A percentile compares a stretch with the other conserved stretches of the same genome.
These are phyloP conservation scores for Sminthurinus aureus DNA, from an alignment of 2,888 invertebrate species.

Conservation along the genomic window DNA sequence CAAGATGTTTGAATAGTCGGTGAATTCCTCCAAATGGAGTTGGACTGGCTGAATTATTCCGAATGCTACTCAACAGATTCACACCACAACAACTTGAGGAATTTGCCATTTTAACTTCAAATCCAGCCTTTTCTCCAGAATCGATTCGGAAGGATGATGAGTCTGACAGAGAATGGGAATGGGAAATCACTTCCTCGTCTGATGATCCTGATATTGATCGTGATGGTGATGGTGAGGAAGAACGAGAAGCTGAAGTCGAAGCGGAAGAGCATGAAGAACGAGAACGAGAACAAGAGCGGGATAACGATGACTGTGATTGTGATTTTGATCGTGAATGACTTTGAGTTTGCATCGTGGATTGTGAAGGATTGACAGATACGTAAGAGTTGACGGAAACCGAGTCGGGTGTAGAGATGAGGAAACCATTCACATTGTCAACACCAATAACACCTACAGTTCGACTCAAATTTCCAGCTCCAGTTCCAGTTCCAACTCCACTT, in stretches of 20 bases:
- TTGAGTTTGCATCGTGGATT: conserved; percentile 34
- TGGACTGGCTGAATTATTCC: conserved; percentile 30
- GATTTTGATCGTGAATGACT: conserved; percentile 47
- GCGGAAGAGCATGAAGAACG: not conserved
- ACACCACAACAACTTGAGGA: conserved; percentile 54
- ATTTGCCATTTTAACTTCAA: conserved; percentile 40
- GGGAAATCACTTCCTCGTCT: not conserved
- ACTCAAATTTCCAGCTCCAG: not conserved
- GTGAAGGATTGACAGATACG: conserved; percentile 40
- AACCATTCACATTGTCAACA: conserved; percentile 49
- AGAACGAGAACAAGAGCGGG: conserved; percentile 45
- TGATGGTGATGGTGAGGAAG: no score
- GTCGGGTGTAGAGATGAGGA: conserved; percentile 51
- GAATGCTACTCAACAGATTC: conserved; percentile 46
- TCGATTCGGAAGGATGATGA: conserved; percentile 54
- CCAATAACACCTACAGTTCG: conserved; percentile 20
- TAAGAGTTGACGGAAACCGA: conserved; percentile 51
- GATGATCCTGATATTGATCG: no score
- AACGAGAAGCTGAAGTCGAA: not conserved
- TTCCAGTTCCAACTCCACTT: not conserved
- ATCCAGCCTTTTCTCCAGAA: conserved; percentile 41
- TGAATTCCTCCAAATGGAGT: conserved; percentile 43
- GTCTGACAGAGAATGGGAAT: not conserved
- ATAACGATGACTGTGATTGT: conserved; percentile 27
- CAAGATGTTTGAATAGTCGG: conserved; percentile 52